Percentiles rank a stretch among this genome's conserved stretches.
Evolutionary conservation across 2,797 vertebrate species (phyloP).

Genomic region (Eulemur albifrons): DNA sequence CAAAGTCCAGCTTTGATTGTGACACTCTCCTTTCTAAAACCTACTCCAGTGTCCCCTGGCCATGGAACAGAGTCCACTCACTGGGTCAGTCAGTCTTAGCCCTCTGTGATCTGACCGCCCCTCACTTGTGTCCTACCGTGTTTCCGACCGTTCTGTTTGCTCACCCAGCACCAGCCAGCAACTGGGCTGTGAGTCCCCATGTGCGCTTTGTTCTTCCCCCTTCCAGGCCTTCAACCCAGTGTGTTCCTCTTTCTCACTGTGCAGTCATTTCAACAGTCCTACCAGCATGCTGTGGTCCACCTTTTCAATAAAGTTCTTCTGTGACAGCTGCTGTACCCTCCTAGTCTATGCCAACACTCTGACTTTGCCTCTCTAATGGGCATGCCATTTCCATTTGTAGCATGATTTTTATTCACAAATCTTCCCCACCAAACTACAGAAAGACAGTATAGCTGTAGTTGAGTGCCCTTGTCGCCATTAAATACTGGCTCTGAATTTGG

Average conservation of each 20-base stretch:
- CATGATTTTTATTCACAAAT: neutral
- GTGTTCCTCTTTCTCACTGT: neutral
- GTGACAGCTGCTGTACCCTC: neutral
- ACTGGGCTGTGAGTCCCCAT: neutral
- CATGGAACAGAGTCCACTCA: neutral
- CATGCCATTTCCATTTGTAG: neutral
- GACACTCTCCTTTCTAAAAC: neutral
- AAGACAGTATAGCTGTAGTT: neutral
- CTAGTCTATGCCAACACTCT: neutral
- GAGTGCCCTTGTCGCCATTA: neutral
- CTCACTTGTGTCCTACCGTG: fast-evolving
- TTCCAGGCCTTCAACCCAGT: fast-evolving
- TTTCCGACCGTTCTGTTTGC: neutral
- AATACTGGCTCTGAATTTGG: neutral
- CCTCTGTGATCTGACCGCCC: neutral
- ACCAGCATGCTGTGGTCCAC: neutral
- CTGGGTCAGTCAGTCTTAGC: neutral
- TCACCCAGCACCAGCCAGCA: no score
- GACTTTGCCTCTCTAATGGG: neutral
- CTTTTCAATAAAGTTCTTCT: neutral
- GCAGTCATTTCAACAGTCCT: neutral
- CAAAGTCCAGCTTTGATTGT: neutral
- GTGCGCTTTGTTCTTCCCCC: neutral
- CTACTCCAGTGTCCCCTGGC: neutral
- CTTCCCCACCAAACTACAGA: neutral